phyloP scores from a whole-genome alignment of 2,113 vertebrate genomes.

The Brachypteracias leptosomus region DNA sequence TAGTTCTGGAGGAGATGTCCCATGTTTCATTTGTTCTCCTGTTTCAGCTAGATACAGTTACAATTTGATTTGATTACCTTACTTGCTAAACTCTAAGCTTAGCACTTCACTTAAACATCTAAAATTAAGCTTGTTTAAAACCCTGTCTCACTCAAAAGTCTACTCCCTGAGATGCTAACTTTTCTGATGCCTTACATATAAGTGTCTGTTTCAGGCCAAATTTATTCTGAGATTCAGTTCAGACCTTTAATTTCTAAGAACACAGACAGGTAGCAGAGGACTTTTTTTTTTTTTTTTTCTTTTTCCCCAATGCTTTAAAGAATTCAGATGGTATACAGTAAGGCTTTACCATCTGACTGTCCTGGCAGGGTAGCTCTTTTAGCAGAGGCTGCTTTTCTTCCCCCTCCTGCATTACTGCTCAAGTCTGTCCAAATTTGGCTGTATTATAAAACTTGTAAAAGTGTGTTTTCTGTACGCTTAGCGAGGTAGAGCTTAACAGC shows the following conservation, averaged over 20 bases:
- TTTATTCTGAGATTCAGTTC: neutral
- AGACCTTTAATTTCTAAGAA: neutral
- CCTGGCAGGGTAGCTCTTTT: neutral
- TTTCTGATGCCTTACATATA: neutral
- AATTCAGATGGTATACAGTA: neutral
- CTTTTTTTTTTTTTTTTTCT: neutral
- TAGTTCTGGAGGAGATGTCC: neutral
- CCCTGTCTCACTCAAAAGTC: neutral
- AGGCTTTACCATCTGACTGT: neutral
- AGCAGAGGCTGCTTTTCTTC: neutral
- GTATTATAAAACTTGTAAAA: neutral
- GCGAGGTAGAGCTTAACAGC: neutral
- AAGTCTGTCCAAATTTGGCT: neutral
- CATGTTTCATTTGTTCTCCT: neutral
- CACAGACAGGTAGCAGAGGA: neutral
- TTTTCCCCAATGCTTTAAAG: neutral
- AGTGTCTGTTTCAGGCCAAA: neutral
- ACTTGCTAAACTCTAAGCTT: neutral
- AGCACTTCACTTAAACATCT: neutral
- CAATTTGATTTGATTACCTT: neutral
- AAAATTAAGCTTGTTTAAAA: neutral
- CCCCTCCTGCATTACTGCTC: neutral
- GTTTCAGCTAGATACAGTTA: neutral
- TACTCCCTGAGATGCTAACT: neutral
- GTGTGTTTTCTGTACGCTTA: neutral